These are phyloP conservation scores for Cydia splendana DNA, from an alignment of 1,140 invertebrate genomes.

Conservation along the genomic window DNA sequence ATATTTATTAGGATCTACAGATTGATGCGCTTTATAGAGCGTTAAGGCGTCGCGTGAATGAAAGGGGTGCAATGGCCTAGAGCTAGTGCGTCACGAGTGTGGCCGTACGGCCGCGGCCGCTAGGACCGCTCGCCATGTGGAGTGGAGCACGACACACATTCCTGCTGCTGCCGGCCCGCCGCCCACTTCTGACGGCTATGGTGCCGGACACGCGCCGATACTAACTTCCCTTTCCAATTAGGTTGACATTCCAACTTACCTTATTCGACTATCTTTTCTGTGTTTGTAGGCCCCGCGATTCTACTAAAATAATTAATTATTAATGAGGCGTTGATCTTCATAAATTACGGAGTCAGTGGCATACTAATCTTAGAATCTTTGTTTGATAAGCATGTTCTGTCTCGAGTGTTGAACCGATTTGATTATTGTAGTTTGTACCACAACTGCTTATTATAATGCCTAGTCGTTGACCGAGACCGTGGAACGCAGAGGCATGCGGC, in stretches of 20 bases:
- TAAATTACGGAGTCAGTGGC: conserved; percentile 16
- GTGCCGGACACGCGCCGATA: conserved; percentile 59
- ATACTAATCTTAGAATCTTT: conserved; percentile 21
- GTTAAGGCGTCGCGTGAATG: conserved; percentile 70
- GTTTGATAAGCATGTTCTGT: neutral
- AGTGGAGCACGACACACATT: conserved; percentile 74
- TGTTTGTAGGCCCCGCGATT: conserved; percentile 23
- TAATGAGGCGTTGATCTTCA: conserved; percentile 13
- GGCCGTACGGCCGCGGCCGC: conserved; percentile 38
- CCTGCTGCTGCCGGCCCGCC: conserved; percentile 58
- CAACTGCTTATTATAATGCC: conserved; percentile 1
- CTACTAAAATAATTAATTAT: conserved; percentile 22
- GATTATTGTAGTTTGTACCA: conserved; percentile 25
- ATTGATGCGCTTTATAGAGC: conserved; percentile 73
- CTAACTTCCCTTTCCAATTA: conserved; percentile 55
- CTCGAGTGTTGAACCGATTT: neutral
- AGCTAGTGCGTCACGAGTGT: conserved; percentile 44
- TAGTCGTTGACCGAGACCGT: conserved; percentile 40
- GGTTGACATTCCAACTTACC: conserved; percentile 25
- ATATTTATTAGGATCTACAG: conserved; percentile 63
- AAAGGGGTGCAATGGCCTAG: conserved; percentile 77
- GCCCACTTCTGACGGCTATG: conserved; percentile 54
- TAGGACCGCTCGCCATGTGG: conserved; percentile 34
- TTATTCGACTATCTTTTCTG: conserved; percentile 17
- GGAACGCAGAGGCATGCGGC: conserved; percentile 33